Evolutionary conservation across 2,113 vertebrate species (phyloP).

Genomic region (Pithys albifrons): DNA sequence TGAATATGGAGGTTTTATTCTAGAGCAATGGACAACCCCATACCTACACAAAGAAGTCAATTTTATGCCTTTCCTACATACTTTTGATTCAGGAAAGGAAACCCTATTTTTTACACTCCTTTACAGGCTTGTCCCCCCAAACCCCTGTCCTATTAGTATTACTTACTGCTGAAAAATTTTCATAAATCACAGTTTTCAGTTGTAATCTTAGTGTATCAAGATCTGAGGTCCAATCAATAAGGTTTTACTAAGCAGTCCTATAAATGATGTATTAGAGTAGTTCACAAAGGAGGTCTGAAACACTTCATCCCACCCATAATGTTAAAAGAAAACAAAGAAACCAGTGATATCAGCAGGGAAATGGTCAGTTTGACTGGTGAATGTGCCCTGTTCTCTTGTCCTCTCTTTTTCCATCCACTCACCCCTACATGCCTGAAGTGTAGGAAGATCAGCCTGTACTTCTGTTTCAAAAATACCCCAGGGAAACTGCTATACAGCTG

Average conservation of each 20-base stretch:
- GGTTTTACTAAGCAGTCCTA: neutral
- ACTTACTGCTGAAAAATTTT: neutral
- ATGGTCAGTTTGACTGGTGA: neutral
- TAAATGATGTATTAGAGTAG: neutral
- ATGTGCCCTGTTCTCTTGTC: neutral
- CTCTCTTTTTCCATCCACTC: neutral
- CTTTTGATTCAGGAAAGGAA: neutral
- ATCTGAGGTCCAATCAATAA: neutral
- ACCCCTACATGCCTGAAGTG: rapidly evolving
- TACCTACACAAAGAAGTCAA: neutral
- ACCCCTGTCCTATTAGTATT: neutral
- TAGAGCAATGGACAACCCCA: neutral
- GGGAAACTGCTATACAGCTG: neutral
- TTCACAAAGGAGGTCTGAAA: neutral
- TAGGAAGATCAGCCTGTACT: neutral
- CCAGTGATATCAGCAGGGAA: neutral
- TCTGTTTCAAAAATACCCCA: neutral
- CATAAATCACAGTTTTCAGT: neutral
- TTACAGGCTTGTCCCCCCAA: neutral
- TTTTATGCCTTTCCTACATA: neutral
- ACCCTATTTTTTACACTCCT: neutral
- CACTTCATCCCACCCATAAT: neutral
- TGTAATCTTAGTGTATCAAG: neutral
- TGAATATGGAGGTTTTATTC: neutral
- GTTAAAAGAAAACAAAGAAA: neutral